Conservation (phyloP, 2,888 invertebrate genomes). For the Steromphala cineraria region DNA sequence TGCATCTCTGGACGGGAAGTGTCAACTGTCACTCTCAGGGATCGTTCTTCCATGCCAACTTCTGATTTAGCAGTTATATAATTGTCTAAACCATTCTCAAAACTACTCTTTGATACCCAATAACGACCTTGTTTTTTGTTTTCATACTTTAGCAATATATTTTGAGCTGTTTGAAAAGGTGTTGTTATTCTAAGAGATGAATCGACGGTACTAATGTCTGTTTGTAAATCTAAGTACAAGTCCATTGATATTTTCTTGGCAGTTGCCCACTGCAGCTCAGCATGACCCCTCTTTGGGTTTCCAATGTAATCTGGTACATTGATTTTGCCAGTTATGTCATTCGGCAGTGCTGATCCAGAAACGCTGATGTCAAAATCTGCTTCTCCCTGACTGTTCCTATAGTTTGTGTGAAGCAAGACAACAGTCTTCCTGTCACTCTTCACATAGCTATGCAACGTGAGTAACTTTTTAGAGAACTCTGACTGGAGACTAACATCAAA, state of each 20-base stretch:
- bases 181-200: conserved; percentile 36
- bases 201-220: conserved; percentile 23
- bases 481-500: conserved; percentile 45
- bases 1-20: neutral
- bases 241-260: conserved; percentile 41
- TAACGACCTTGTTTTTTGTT: conserved; percentile 31
- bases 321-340: conserved; percentile 38
- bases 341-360: conserved; percentile 32
- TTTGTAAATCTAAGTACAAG: conserved; percentile 31
- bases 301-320: conserved; percentile 31
- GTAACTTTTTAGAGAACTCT: conserved; percentile 40
- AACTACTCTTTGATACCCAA: conserved; percentile 16
- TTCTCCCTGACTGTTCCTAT: conserved; percentile 29
- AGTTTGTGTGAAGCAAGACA: conserved; percentile 37
- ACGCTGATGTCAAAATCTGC: conserved; percentile 38
- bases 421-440: conserved; percentile 34
- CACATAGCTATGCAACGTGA: conserved; percentile 36
- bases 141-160: conserved; percentile 27
- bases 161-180: conserved; percentile 30
- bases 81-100: conserved; percentile 34
- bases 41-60: neutral
- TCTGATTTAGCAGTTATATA: neutral
- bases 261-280: conserved; percentile 37
- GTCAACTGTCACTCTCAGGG: neutral
- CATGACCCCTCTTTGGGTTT: conserved; percentile 43